Evolutionary conservation across 2,113 vertebrate genomes (phyloP), one percentile per base, ranked within the genome.

Genomic region (Meleagris gallopavo): DNA sequence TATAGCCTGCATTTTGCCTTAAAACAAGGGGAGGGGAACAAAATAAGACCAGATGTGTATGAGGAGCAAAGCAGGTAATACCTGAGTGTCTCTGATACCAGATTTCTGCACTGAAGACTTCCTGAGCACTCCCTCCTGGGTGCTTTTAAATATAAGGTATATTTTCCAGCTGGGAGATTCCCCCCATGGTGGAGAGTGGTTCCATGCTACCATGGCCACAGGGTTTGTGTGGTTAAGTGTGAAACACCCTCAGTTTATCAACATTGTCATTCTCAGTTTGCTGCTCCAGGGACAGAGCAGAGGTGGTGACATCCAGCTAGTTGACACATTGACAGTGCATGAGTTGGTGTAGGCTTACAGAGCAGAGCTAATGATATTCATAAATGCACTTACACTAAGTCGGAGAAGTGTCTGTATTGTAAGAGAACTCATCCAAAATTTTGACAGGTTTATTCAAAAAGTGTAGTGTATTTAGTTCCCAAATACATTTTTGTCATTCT

Each of bases 261-360:
- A n/a, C n/a, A 1, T 30, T 64, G 22, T 81, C 3, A 0, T n/a
- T 30, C 18, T 73, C 62, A 6, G 14, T 52, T 11, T 38, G 70
- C 11, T 80, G 38, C 43, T 64, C 11, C 12, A 12, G 30, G 52
- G 9, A 21, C 4, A 0, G 6, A 11, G 60, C 3, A 27, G 27
- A 13, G 61, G 36, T 43, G 6, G 21, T 55, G 58, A 38, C 46
- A 22, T 86, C 19, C 60, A 71, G 9, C 36, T n/a, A 9, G 25
- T 10, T 60, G 38, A 29, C 64, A 41, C 34, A 10, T 4, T 64
- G 87, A 6, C 0, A 0, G 12, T 36, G 25, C 29, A 2, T 38
- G 3, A 2, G 0, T 50, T 69, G 58, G 25, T 2, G 1, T 71
- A 43, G 64, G n/a, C 36, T 85, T 80, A 25, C 61, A 41, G 17